phyloP scores from a whole-genome alignment of 2,797 vertebrate species.

The Darevskia nairensis region DNA sequence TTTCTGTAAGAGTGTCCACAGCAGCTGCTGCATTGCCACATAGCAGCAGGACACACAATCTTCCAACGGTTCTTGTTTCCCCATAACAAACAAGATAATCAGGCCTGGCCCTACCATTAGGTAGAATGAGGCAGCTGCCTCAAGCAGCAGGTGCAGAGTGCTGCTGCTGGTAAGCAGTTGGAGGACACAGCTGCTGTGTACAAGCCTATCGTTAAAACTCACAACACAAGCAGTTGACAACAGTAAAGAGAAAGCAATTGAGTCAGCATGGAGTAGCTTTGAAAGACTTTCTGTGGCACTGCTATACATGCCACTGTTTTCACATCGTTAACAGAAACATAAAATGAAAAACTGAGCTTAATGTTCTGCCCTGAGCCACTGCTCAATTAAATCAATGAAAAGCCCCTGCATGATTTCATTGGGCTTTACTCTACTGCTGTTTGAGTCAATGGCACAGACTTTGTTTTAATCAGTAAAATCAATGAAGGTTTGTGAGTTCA shows the following conservation, averaged over 20 bases:
- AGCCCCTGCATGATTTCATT: fast-evolving
- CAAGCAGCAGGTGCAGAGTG: too few species aligned
- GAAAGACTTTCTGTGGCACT: slow-evolving; percentile 11
- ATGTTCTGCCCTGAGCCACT: neutral
- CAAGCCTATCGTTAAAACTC: slow-evolving; percentile 52
- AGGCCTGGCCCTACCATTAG: too few species aligned
- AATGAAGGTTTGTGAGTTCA: neutral
- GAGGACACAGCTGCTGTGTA: too few species aligned
- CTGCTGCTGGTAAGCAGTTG: too few species aligned
- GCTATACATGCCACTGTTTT: neutral
- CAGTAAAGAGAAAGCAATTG: slow-evolving; percentile 36
- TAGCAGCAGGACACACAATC: too few species aligned
- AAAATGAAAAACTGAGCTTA: slow-evolving; percentile 13
- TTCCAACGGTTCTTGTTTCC: too few species aligned
- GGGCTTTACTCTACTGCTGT: neutral
- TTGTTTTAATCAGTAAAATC: neutral
- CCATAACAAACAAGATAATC: too few species aligned
- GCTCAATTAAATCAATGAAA: neutral
- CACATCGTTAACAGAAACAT: neutral
- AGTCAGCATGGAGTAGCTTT: slow-evolving; percentile 22
- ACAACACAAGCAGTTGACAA: slow-evolving; percentile 35
- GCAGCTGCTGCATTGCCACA: too few species aligned
- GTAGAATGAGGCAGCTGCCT: too few species aligned
- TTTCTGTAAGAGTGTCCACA: too few species aligned
- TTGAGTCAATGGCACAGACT: neutral